These are phyloP conservation scores for Takifugu flavidus DNA, from an alignment of 2,113 vertebrate species.

Conservation along the genomic window DNA sequence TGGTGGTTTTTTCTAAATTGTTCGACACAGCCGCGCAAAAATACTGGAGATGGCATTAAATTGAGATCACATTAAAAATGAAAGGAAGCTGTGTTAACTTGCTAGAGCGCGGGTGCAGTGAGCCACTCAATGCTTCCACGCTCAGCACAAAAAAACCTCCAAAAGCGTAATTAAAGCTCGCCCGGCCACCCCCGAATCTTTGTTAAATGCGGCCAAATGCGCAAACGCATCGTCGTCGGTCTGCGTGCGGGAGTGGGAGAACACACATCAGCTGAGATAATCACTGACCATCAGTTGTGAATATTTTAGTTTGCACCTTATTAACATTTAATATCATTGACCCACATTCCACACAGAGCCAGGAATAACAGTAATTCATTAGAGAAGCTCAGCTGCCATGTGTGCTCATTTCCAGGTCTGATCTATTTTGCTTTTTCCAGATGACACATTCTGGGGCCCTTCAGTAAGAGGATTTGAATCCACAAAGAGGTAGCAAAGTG, in stretches of 20 bases:
- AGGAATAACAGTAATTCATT: slow-evolving; percentile 49
- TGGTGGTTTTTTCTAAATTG: too few relatives aligned
- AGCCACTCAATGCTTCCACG: too few relatives aligned
- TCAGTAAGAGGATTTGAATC: slow-evolving; percentile 18
- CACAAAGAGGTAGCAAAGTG: slow-evolving; percentile 8
- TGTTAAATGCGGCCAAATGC: too few relatives aligned
- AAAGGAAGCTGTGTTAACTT: too few relatives aligned
- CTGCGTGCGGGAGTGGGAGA: too few relatives aligned
- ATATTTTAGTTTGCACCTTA: slow-evolving; percentile 51
- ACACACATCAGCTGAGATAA: slow-evolving; percentile 3
- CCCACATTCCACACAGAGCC: slow-evolving; percentile 52
- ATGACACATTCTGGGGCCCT: neutral
- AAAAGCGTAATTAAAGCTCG: too few relatives aligned
- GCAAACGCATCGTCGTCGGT: neutral
- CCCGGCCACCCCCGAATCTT: too few relatives aligned
- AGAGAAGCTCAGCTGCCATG: slow-evolving; percentile 14
- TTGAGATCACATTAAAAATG: too few relatives aligned
- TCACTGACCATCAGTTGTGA: slow-evolving; percentile 47
- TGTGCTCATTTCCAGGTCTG: slow-evolving; percentile 27
- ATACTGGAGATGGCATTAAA: too few relatives aligned
- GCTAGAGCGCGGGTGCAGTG: too few relatives aligned
- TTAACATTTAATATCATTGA: slow-evolving; percentile 64
- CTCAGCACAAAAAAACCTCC: too few relatives aligned
- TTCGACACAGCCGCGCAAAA: too few relatives aligned
- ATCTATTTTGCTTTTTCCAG: slow-evolving; percentile 10